A percentile compares a stretch with the other conserved stretches of the same genome.
phyloP scores from a whole-genome alignment of 2,888 invertebrate species.

The Tribolium freemani region DNA sequence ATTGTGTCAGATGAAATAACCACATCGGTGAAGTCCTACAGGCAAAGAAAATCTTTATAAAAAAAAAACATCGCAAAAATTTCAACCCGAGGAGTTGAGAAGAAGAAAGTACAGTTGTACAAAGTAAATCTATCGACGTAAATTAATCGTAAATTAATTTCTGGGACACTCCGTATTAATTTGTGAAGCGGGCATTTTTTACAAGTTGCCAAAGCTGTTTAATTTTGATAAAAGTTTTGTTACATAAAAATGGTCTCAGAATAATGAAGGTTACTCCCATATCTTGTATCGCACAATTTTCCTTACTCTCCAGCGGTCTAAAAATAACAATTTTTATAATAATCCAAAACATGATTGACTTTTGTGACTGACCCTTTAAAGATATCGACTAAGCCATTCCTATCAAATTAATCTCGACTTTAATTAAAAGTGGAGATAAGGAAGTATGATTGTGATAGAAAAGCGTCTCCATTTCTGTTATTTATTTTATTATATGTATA shows the following conservation, averaged over 20 bases:
- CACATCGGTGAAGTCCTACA: not conserved
- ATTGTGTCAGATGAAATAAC: slow-evolving; percentile 23
- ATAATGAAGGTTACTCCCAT: not conserved
- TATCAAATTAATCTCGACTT: not conserved
- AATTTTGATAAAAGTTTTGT: too few relatives aligned
- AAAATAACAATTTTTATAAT: not conserved
- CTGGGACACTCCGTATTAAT: too few relatives aligned
- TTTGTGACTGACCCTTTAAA: not conserved
- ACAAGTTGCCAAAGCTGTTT: too few relatives aligned
- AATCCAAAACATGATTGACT: not conserved
- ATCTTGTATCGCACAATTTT: not conserved
- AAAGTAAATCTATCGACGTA: too few relatives aligned
- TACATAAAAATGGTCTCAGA: not conserved
- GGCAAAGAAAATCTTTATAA: not conserved
- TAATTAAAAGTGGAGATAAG: not conserved
- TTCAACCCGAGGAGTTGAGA: too few relatives aligned
- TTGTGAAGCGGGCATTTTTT: too few relatives aligned
- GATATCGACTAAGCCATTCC: not conserved
- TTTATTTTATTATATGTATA: not conserved
- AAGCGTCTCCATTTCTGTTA: not conserved
- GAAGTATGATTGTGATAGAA: not conserved
- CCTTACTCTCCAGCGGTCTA: not conserved
- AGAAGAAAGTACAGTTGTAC: too few relatives aligned
- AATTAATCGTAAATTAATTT: too few relatives aligned
- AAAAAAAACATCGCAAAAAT: not conserved